Evolutionary conservation across 2,113 vertebrate genomes (phyloP).

Genomic region (Carollia perspicillata): DNA sequence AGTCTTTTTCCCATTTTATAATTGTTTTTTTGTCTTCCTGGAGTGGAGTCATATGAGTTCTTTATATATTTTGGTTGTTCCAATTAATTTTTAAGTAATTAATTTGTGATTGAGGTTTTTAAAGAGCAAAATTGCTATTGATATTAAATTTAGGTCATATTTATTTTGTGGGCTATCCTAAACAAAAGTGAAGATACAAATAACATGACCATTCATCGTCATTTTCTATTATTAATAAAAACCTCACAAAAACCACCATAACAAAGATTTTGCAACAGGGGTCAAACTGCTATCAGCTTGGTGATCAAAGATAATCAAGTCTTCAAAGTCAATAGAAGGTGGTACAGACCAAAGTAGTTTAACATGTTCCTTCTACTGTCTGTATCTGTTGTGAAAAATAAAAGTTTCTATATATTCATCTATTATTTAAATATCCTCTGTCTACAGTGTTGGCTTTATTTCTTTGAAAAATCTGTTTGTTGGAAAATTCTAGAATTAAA

Average conservation of each 20-base stretch:
- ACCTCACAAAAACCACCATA: neutral
- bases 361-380: neutral
- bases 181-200: neutral
- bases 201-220: neutral
- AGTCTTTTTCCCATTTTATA: too few relatives aligned
- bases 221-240: neutral
- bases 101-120: neutral
- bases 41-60: too few relatives aligned
- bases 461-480: constrained; percentile 12
- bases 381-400: neutral
- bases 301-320: neutral
- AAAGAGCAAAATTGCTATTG: neutral
- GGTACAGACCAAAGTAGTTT: neutral
- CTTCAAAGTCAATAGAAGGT: neutral
- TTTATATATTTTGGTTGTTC: neutral
- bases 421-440: neutral
- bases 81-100: neutral
- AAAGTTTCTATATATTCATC: neutral
- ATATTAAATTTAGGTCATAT: neutral
- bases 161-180: neutral
- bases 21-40: too few relatives aligned
- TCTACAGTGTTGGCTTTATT: neutral
- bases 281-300: neutral
- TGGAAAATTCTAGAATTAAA: constrained; percentile 21
- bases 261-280: neutral